Conservation (phyloP, 2,113 vertebrate species). For the Mohoua ochrocephala region DNA sequence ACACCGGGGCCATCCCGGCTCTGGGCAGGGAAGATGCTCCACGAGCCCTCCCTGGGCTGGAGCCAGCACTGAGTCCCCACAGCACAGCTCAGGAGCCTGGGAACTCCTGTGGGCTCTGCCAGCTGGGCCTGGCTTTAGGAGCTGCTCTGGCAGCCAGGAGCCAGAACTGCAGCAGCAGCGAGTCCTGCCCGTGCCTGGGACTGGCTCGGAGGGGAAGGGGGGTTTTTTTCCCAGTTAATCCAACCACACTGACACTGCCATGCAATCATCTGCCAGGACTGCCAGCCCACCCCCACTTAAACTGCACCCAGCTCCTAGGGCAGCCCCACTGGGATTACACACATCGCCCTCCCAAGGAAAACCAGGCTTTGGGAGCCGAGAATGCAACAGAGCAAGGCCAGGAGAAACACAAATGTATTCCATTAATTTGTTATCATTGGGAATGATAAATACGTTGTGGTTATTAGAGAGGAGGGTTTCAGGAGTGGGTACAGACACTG, state of each 20-base stretch:
- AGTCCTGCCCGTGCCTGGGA: neutral
- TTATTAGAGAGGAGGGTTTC: neutral
- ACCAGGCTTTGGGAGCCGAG: neutral
- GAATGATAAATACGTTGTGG: neutral
- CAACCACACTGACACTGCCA: neutral
- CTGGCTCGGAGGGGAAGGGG: neutral
- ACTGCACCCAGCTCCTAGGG: neutral
- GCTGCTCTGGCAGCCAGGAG: neutral
- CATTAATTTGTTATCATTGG: neutral
- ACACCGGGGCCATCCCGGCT: neutral
- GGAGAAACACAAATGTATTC: neutral
- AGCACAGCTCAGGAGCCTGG: neutral
- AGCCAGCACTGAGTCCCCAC: neutral
- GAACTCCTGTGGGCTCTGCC: neutral
- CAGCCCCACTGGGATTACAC: neutral
- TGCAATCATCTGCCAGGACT: neutral
- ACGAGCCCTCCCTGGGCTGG: rapidly evolving
- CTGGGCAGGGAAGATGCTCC: neutral
- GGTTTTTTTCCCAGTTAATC: neutral
- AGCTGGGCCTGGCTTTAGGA: neutral
- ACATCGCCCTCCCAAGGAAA: neutral
- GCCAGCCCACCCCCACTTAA: neutral
- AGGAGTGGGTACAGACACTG: neutral
- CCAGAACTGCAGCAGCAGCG: neutral
- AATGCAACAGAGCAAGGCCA: neutral